Base-by-base conservation (phyloP, 2,888 invertebrate genomes). In the Euzophera pinguis region DNA sequence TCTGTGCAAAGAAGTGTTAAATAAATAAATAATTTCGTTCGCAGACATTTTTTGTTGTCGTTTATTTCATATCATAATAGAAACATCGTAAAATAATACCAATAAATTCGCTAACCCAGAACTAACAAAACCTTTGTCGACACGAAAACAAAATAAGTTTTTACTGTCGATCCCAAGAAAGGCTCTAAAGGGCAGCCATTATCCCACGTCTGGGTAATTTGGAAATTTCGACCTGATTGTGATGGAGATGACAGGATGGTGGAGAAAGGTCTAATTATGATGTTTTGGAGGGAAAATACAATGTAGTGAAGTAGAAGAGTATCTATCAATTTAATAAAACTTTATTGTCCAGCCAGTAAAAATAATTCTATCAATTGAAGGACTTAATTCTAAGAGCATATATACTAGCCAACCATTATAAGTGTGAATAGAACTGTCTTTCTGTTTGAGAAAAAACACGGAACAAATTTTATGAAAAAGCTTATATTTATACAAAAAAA, bases 181-280 rank as follows among this genome's bases (percentile, higher is more conserved):
- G 47, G 47, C 22, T 37, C 35, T 35, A 37, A 47, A 47, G 37
- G 47, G 47, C 37, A 13, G n/a, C 12, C 35, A 47, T 47, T 47
- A 47, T 37, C 22, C 37, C 35, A 22, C 47, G 37, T 49, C 27
- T 22, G 48, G 32, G 48, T 14, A 49, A 49, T 49, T 49, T 29
- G 22, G 14, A 29, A 49, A 49, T 38, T 47, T 49, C 29, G 27
- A 22, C 38, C 38, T 38, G 13, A 27, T 38, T 10, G 41, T n/a
- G 22, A 41, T 29, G 13, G 29, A 43, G 43, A 43, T 13, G 43
- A 43, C 43, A 43, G 29, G 43, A 13, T 29, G 43, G 1, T 27
- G 43, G 43, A 29, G 43, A 43, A 43, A 43, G 43, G 43, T 43
- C 29, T 22, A 43, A 43, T 43, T 43, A 43, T 29, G 7, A 43